Base-by-base conservation (phyloP, 2,113 vertebrate species). In the Galeopterus variegatus region DNA sequence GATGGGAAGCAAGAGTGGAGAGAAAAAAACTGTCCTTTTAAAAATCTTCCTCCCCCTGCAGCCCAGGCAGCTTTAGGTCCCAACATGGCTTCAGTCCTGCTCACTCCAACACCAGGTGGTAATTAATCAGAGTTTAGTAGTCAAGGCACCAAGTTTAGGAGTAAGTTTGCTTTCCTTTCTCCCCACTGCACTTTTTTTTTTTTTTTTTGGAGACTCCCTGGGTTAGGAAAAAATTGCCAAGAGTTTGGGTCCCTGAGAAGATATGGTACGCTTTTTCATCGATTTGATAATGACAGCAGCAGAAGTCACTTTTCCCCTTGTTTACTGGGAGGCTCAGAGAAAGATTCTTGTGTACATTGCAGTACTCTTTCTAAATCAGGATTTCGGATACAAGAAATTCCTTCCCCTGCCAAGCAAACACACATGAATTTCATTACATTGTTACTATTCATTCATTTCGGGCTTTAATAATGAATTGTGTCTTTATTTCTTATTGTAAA, bases 311-410 rank as follows among this genome's bases (percentile, higher is more conserved):
- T 94, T 90, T 62, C 45, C 24, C 31, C 36, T 96, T 76, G 86
- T 31, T 77, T 75, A 58, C 52, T 85, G 41, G 77, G 87, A 90
- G 45, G 65, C 93, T 97, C 77, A 64, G 72, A 69, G 36, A 7
- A 56, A 88, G 84, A 36, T n/a, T 75, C 86, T 45, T 79, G 62
- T 65, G 26, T 58, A 52, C 73, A 6, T 36, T 62, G 12, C 23
- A 21, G 17, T 6, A 33, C 17, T 73, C 48, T 77, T 90, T n/a
- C 83, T 83, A 36, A 69, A 50, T 60, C 62, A 72, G 62, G 76
- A 75, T 24, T 84, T 93, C 72, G 45, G 77, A n/a, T 31, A 33
- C 9, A 19, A 80, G 48, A 80, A 65, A 62, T 83, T 45, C 24
- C 82, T 50, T 50, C 33, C 50, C 12, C n/a, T 41, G 33, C 60